These are phyloP conservation scores for Colistium nudipinnis DNA, from an alignment of 2,113 vertebrate species.

Conservation along the genomic window DNA sequence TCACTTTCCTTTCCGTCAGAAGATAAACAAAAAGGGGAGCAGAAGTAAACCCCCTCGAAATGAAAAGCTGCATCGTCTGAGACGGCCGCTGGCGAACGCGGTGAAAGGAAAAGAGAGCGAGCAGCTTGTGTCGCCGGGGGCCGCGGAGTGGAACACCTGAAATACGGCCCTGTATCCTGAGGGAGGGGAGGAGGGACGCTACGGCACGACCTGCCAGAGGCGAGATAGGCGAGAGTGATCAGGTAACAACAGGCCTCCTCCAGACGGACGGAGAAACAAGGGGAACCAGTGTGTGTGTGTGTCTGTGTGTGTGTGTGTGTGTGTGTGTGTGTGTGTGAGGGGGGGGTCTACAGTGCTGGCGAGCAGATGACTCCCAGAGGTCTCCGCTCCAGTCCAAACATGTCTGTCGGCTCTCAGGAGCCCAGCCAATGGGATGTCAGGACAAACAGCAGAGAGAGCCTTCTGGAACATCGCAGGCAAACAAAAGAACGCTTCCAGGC, in stretches of 20 bases:
- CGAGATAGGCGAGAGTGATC: slow-evolving; percentile 64
- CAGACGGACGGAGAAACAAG: slow-evolving; percentile 63
- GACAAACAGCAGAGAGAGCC: slow-evolving; percentile 57
- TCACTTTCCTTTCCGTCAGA: slow-evolving; percentile 30
- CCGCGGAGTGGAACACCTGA: slow-evolving; percentile 70
- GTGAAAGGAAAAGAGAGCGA: slow-evolving; percentile 18
- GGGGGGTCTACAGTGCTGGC: slow-evolving; percentile 47
- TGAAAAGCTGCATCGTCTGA: slow-evolving; percentile 17
- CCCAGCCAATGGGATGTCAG: slow-evolving; percentile 64
- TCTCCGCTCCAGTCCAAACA: slow-evolving; percentile 71
- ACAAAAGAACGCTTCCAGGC: slow-evolving; percentile 58
- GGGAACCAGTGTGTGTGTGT: slow-evolving; percentile 33
- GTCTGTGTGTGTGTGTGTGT: slow-evolving; percentile 6
- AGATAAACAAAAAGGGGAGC: slow-evolving; percentile 11
- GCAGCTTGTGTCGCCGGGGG: slow-evolving; percentile 45
- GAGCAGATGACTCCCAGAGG: slow-evolving; percentile 67
- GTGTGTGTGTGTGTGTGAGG: slow-evolving; percentile 1
- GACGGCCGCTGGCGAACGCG: no score
- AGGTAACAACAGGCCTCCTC: slow-evolving; percentile 71
- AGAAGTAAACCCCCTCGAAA: slow-evolving; percentile 28
- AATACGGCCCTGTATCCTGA: slow-evolving; percentile 64
- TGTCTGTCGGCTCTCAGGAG: slow-evolving; percentile 69
- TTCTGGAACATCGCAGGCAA: slow-evolving; percentile 66
- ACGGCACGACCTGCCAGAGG: slow-evolving; percentile 61
- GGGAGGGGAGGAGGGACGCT: slow-evolving; percentile 63